These are phyloP conservation scores for Apis mellifera DNA, from an alignment of 1,140 invertebrate species.

Conservation along the genomic window Amel_HAv3.1 CM009932.2:4950001-4950500, in stretches of 20 bases:
- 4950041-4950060: background rate
- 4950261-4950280: background rate
- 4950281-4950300: background rate
- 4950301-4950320: background rate
- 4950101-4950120: background rate
- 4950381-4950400: too few relatives aligned
- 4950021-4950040: slow-evolving; percentile 25
- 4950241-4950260: background rate
- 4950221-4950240: background rate
- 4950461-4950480: too few relatives aligned
- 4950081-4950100: slow-evolving; percentile 8
- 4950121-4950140: background rate
- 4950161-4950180: slow-evolving; percentile 25
- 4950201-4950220: background rate
- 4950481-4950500: too few relatives aligned
- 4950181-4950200: slow-evolving; percentile 20
- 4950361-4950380: background rate
- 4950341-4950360: background rate
- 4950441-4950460: too few relatives aligned
- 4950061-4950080: background rate
- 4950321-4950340: background rate
- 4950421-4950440: too few relatives aligned
- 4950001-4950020: slow-evolving; percentile 28
- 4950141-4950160: background rate
- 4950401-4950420: background rate